Percentiles rank a stretch among this genome's conserved stretches.
These are phyloP conservation scores for Scolopax mira DNA, from an alignment of 2,113 vertebrate species.

Conservation along the genomic window DNA sequence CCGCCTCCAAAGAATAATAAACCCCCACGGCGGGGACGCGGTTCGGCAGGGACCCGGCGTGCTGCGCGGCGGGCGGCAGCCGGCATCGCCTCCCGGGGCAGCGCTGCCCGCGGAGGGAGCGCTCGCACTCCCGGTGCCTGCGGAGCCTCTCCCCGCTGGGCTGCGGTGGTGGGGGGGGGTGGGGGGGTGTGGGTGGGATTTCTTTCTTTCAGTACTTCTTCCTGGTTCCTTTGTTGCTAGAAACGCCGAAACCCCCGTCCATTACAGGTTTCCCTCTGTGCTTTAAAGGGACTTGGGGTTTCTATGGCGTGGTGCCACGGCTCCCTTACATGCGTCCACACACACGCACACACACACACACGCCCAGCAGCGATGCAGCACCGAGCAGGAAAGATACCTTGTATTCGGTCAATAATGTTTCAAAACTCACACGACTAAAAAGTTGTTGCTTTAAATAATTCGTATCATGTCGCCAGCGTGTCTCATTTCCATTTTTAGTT, in stretches of 20 bases:
- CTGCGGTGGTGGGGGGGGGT: neutral
- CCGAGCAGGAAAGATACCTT: neutral
- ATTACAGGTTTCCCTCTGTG: neutral
- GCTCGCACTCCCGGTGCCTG: neutral
- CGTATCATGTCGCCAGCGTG: neutral
- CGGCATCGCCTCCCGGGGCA: neutral
- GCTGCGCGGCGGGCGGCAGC: neutral
- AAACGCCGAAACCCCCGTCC: neutral
- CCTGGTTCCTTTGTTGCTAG: conserved; percentile 53
- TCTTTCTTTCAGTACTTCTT: conserved; percentile 40
- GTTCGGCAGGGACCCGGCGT: neutral
- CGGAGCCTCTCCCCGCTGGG: conserved; percentile 3
- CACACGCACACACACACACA: neutral
- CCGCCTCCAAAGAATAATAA: conserved; percentile 26
- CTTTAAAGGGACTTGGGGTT: conserved; percentile 40
- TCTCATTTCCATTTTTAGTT: conserved; percentile 1
- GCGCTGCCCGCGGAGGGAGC: conserved; percentile 18
- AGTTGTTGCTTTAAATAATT: neutral
- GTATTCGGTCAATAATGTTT: neutral
- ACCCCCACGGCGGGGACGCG: neutral
- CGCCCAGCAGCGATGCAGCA: neutral
- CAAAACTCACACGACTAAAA: neutral
- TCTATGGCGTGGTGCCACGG: conserved; percentile 28
- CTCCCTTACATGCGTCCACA: neutral
- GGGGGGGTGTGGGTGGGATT: neutral